Percentiles rank a stretch among this genome's conserved stretches.
Conservation (phyloP, 1,140 invertebrate species). For the Listronotus bonariensis region DNA sequence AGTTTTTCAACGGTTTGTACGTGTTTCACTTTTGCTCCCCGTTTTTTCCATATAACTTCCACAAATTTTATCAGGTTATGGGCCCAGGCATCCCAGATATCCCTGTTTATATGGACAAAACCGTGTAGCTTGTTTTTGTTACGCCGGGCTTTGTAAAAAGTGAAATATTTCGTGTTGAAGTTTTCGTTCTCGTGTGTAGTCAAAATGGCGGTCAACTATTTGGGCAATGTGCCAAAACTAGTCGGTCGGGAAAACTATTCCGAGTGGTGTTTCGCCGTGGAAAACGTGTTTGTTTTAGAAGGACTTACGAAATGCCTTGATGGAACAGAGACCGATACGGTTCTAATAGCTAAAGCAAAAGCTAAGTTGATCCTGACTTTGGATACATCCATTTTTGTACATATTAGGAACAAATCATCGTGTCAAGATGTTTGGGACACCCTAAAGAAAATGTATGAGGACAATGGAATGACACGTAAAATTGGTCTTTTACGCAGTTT, state of each 20-base stretch:
- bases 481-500: constrained; percentile 38
- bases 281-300: constrained; percentile 44
- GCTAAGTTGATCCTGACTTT: constrained; percentile 38
- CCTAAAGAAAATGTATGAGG: constrained; percentile 33
- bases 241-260: constrained; percentile 40
- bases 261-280: constrained; percentile 41
- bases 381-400: constrained; percentile 34
- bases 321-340: constrained; percentile 35
- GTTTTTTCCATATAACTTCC: too few species aligned
- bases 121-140: too few species aligned
- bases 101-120: too few species aligned
- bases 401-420: constrained; percentile 30
- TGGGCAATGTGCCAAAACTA: constrained; percentile 40
- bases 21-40: too few species aligned
- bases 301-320: constrained; percentile 39
- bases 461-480: constrained; percentile 27
- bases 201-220: constrained; percentile 40
- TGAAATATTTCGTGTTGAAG: too few species aligned
- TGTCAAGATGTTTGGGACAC: constrained; percentile 31
- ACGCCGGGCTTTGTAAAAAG: too few species aligned
- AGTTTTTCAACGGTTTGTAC: too few species aligned
- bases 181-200: too few species aligned
- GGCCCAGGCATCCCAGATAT: too few species aligned
- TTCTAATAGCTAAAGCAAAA: not conserved
- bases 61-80: too few species aligned